A percentile compares a stretch with the other conserved stretches of the same genome.
Evolutionary conservation across 2,797 vertebrate species (phyloP).

Genomic region (Halcyon smyrnensis): DNA sequence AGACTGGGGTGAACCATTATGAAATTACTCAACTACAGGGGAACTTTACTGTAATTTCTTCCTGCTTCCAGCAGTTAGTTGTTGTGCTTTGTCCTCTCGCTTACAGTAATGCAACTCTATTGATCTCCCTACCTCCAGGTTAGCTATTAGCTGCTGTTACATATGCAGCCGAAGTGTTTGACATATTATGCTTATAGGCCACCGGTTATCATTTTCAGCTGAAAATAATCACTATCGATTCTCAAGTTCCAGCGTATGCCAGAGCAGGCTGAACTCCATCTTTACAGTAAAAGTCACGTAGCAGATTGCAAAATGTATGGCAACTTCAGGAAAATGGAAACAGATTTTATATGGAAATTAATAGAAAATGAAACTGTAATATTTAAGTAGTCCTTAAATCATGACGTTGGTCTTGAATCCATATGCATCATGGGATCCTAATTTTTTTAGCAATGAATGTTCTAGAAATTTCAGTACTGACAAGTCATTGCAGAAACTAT

Average conservation of each 20-base stretch:
- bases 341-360: neutral
- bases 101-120: neutral
- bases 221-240: neutral
- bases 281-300: neutral
- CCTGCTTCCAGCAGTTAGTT: neutral
- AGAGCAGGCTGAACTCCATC: neutral
- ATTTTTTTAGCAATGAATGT: neutral
- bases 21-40: neutral
- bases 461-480: neutral
- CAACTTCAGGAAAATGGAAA: neutral
- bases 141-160: neutral
- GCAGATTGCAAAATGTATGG: neutral
- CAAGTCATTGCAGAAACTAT: neutral
- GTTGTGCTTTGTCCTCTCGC: neutral
- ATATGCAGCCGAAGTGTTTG: neutral
- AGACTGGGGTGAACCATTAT: neutral
- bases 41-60: neutral
- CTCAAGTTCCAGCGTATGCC: neutral
- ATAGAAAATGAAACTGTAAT: neutral
- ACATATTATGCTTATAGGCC: neutral
- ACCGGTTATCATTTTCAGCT: neutral
- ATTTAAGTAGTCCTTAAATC: neutral
- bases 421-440: neutral
- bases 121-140: neutral
- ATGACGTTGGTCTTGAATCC: neutral